Conservation (phyloP, 2,113 vertebrate genomes). For the Grammomys surdaster region DNA sequence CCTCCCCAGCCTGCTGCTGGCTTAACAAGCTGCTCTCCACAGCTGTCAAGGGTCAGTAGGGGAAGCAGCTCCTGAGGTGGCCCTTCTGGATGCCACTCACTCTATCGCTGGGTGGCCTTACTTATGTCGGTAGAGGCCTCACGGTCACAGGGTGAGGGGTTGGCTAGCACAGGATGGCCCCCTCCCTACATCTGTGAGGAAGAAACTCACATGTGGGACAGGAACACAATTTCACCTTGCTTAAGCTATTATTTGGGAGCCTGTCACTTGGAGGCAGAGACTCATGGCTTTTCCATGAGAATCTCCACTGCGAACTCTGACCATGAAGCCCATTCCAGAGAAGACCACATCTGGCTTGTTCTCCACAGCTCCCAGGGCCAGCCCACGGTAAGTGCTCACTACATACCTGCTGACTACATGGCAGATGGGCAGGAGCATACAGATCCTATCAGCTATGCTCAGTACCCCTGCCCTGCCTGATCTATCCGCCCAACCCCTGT, state of each 20-base stretch:
- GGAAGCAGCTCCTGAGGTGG: background rate
- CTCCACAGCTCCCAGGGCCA: background rate
- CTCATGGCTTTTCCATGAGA: background rate
- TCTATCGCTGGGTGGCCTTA: background rate
- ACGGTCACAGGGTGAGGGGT: background rate
- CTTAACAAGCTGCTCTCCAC: background rate
- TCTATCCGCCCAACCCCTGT: background rate
- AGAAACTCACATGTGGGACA: background rate
- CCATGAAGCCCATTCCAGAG: background rate
- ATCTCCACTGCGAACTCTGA: background rate
- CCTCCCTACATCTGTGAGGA: background rate
- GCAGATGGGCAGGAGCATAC: no score
- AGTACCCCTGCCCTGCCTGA: background rate
- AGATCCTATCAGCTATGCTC: background rate
- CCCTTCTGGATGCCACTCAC: background rate
- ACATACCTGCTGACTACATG: background rate
- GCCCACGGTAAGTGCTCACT: background rate
- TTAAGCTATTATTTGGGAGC: background rate
- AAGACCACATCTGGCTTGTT: background rate
- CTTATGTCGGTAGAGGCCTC: background rate
- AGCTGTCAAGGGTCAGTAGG: background rate
- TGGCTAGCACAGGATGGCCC: background rate
- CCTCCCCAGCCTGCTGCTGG: background rate
- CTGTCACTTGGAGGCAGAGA: background rate
- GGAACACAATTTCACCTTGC: background rate